These are phyloP conservation scores for Dreissena polymorpha DNA, from an alignment of 1,140 invertebrate genomes.

Conservation along the genomic window DNA sequence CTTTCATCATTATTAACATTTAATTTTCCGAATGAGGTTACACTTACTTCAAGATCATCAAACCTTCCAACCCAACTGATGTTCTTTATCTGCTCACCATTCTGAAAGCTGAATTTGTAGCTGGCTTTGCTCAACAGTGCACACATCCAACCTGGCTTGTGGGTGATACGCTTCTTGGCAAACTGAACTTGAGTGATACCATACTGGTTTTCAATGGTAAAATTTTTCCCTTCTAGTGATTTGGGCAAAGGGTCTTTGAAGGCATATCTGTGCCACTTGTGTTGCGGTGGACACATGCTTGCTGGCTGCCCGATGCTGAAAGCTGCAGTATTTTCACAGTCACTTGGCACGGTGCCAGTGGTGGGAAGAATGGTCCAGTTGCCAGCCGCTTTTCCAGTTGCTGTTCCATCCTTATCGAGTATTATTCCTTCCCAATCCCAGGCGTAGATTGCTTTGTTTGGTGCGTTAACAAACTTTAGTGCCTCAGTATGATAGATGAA, in stretches of 20 bases:
- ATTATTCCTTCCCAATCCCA: slow-evolving; percentile 68
- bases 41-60: slow-evolving; percentile 68
- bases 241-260: slow-evolving; percentile 66
- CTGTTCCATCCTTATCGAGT: slow-evolving; percentile 63
- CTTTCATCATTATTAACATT: too few species aligned
- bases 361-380: slow-evolving; percentile 56
- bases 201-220: slow-evolving; percentile 58
- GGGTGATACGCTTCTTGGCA: slow-evolving; percentile 62
- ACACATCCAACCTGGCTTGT: slow-evolving; percentile 66
- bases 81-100: slow-evolving; percentile 65
- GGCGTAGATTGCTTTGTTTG: slow-evolving; percentile 55
- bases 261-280: slow-evolving; percentile 70
- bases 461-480: slow-evolving; percentile 60
- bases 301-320: slow-evolving; percentile 53
- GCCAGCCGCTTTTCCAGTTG: slow-evolving; percentile 54
- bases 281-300: slow-evolving; percentile 59
- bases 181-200: slow-evolving; percentile 53
- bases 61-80: slow-evolving; percentile 64
- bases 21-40: background rate
- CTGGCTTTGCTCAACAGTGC: slow-evolving; percentile 53
- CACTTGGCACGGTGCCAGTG: slow-evolving; percentile 54
- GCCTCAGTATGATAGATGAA: slow-evolving; percentile 54
- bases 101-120: slow-evolving; percentile 61
- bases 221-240: slow-evolving; percentile 59
- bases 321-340: background rate